These are phyloP conservation scores for Beroe ovata DNA, from an alignment of 37 sponge, comb jelly and placozoan species.

Conservation along the genomic window DNA sequence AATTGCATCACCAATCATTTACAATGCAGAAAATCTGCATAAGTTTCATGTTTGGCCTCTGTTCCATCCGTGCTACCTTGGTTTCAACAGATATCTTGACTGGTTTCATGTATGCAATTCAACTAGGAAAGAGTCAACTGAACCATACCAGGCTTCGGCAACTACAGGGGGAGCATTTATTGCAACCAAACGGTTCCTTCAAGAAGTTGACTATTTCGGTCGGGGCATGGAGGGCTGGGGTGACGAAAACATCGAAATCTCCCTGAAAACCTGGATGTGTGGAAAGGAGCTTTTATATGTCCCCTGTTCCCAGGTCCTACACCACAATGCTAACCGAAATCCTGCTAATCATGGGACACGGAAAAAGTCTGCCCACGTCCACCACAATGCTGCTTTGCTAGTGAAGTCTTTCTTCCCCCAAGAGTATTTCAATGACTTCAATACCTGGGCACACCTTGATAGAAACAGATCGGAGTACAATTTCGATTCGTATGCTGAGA, in stretches of 20 bases:
- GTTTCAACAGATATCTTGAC: background rate
- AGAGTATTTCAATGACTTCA: background rate
- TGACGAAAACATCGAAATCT: conserved; percentile 3
- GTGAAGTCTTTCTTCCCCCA: conserved; percentile 8
- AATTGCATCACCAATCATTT: conserved; percentile 19
- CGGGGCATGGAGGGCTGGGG: conserved; percentile 60
- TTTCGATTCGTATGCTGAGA: background rate
- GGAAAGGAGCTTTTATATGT: background rate
- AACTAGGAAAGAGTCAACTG: background rate
- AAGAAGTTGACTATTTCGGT: conserved; percentile 36
- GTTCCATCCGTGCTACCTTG: background rate
- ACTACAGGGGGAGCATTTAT: conserved; percentile 33
- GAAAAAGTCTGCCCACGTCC: background rate
- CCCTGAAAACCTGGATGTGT: conserved; percentile 61
- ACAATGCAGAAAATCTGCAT: background rate
- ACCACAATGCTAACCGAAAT: background rate
- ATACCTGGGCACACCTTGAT: background rate
- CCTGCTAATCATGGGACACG: background rate
- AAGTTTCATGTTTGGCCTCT: too few species aligned
- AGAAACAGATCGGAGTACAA: background rate
- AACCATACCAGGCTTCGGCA: background rate
- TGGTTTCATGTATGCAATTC: background rate
- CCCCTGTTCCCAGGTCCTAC: conserved; percentile 14
- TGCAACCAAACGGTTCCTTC: conserved; percentile 19
- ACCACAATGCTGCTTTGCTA: background rate